Percentiles rank a stretch among this genome's conserved stretches.
Conservation (phyloP, 2,113 vertebrate species). For the Phodopus roborovskii region DNA sequence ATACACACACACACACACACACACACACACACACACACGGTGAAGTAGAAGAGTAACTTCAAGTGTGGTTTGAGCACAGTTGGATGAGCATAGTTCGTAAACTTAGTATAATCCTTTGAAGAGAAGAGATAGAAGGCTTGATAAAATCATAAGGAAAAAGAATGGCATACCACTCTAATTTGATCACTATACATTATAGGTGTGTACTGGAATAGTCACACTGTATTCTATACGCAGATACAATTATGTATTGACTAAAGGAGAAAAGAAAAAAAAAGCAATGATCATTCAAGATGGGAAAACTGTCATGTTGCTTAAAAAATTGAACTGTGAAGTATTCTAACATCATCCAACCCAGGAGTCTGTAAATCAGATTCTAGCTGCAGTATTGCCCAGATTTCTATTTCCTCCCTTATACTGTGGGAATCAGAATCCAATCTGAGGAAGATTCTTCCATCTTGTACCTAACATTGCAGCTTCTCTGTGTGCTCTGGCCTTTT, state of each 20-base stretch:
- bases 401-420: slow-evolving; percentile 28
- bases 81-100: not conserved
- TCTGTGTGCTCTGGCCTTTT: slow-evolving; percentile 63
- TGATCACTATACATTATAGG: not conserved
- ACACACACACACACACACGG: not conserved
- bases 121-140: not conserved
- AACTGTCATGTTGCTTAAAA: not conserved
- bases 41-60: not conserved
- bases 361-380: slow-evolving; percentile 17
- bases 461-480: not conserved
- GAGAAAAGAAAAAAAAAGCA: not conserved
- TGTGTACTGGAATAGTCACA: not conserved
- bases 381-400: not conserved
- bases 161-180: not conserved
- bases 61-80: not conserved
- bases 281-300: not conserved
- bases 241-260: not conserved
- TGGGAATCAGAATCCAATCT: slow-evolving; percentile 50
- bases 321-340: not conserved
- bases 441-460: slow-evolving; percentile 32
- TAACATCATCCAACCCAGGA: not conserved
- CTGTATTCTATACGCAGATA: not conserved
- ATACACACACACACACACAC: not conserved
- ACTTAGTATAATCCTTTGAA: not conserved
- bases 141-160: not conserved